A percentile compares a stretch with the other conserved stretches of the same genome.
phyloP scores from a whole-genome alignment of 2,113 vertebrate genomes.

The Nanger granti region DNA sequence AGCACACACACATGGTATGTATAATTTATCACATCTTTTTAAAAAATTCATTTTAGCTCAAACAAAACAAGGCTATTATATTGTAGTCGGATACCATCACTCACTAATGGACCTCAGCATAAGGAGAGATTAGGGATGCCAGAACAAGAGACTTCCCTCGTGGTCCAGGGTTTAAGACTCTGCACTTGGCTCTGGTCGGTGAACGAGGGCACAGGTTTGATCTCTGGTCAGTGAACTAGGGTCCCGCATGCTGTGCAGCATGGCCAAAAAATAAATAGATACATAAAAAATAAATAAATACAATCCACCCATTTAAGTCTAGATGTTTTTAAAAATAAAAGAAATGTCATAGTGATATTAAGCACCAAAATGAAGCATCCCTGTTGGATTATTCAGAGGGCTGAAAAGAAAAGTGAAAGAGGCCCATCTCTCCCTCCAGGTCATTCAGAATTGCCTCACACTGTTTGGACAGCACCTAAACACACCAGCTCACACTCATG shows the following conservation, averaged over 20 bases:
- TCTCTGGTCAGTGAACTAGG: not conserved
- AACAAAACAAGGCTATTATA: not conserved
- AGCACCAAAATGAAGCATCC: not conserved
- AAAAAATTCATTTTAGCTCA: not conserved
- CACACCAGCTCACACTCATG: not conserved
- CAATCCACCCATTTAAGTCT: not conserved
- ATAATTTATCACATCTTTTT: not conserved
- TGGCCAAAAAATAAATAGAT: not conserved
- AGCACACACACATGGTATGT: not conserved
- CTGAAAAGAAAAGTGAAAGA: not conserved
- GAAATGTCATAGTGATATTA: not conserved
- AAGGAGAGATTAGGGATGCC: not conserved
- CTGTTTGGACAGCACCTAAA: not conserved
- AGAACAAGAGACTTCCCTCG: not conserved
- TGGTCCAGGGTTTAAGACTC: not conserved
- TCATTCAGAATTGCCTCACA: not conserved
- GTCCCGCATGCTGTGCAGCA: not conserved
- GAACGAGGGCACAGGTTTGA: not conserved
- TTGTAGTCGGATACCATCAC: not conserved
- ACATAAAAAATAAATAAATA: not conserved
- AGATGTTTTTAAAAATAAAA: not conserved
- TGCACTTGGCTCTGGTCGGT: fast-evolving
- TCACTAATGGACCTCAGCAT: not conserved
- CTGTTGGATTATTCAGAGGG: not conserved
- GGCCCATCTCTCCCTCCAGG: too few species aligned